Evolutionary conservation across 2,113 vertebrate species (phyloP).

Genomic region (Bujurquina vittata): DNA sequence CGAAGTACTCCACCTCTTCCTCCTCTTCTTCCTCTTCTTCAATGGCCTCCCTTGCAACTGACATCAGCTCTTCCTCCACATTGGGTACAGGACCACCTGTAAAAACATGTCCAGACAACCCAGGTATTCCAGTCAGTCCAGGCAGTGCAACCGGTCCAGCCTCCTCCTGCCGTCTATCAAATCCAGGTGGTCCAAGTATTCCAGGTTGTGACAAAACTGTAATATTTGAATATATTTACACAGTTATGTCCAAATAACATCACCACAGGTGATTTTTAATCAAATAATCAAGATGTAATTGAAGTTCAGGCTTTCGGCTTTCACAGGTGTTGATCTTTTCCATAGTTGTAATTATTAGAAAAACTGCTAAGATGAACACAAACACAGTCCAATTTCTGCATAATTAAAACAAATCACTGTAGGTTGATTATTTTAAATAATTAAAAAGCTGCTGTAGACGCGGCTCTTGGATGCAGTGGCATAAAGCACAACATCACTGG

Average conservation of each 20-base stretch:
- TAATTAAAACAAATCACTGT: too few species aligned
- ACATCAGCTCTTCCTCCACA: too few species aligned
- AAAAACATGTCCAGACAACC: fast-evolving
- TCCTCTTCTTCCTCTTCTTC: slow-evolving; percentile 44
- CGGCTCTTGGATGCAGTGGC: too few species aligned
- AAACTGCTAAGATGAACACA: background rate
- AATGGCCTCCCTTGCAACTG: background rate
- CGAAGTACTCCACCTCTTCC: slow-evolving; percentile 66
- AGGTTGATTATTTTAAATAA: background rate
- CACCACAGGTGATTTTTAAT: background rate
- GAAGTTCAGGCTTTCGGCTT: background rate
- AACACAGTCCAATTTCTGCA: too few species aligned
- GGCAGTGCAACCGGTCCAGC: fast-evolving
- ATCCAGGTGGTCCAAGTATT: too few species aligned
- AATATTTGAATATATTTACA: background rate
- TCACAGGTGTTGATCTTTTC: background rate
- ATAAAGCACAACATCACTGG: too few species aligned
- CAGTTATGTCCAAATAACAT: background rate
- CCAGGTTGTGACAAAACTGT: background rate
- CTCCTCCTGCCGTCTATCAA: too few species aligned
- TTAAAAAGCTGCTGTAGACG: background rate
- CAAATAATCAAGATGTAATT: background rate
- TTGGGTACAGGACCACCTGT: background rate
- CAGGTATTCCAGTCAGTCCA: too few species aligned
- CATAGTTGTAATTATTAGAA: background rate